Conservation (phyloP, 2,113 vertebrate genomes). For the Piliocolobus tephrosceles region DNA sequence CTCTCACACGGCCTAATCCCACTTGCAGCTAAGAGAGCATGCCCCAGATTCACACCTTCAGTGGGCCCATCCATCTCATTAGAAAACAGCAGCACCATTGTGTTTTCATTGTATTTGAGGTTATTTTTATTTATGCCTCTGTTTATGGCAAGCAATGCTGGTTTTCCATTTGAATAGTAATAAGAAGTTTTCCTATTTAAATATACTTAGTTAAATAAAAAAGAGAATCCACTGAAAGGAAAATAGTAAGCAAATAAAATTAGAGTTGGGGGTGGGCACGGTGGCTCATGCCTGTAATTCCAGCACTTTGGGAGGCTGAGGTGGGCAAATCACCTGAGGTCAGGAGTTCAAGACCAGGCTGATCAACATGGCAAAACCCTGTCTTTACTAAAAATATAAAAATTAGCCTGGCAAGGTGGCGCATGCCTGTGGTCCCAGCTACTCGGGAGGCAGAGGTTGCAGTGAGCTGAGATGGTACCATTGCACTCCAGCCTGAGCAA, state of each 20-base stretch:
- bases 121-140: background rate
- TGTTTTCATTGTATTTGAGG: background rate
- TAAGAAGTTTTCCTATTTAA: background rate
- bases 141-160: background rate
- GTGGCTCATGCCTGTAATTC: too few species aligned
- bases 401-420: background rate
- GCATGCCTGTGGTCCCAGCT: background rate
- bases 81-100: background rate
- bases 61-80: rapidly evolving
- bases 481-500: background rate
- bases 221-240: background rate
- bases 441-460: background rate
- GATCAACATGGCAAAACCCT: background rate
- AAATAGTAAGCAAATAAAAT: background rate
- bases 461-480: background rate
- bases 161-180: background rate
- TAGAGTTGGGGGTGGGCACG: background rate
- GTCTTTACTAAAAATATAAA: background rate
- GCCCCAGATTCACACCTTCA: background rate
- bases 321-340: background rate
- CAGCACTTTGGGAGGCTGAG: background rate
- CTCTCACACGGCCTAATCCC: rapidly evolving
- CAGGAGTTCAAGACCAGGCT: background rate
- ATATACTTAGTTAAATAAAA: background rate
- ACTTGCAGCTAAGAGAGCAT: background rate